Evolutionary conservation across 2,888 invertebrate genomes (phyloP).

Genomic region (Andrena trimmerana): DNA sequence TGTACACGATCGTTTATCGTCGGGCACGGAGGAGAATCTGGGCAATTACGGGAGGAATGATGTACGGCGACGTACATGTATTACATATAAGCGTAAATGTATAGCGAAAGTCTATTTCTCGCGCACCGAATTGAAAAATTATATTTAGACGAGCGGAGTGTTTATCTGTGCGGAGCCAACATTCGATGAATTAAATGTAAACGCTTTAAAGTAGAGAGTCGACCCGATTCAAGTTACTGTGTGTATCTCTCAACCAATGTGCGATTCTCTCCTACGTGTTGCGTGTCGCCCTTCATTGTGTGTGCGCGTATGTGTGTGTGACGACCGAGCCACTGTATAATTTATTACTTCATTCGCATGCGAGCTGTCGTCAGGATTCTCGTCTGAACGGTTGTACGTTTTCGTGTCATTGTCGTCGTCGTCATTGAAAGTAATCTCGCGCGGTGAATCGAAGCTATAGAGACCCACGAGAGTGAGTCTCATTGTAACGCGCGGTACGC

Average conservation of each 20-base stretch:
- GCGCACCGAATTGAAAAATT: constrained; percentile 56
- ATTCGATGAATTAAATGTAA: constrained; percentile 69
- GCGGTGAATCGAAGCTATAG: not conserved
- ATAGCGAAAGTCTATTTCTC: constrained; percentile 49
- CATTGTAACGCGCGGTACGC: not conserved
- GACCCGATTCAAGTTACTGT: constrained; percentile 63
- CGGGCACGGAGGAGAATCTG: constrained; percentile 8
- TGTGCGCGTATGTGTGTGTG: constrained; percentile 23
- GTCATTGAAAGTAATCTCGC: constrained; percentile 50
- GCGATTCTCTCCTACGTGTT: constrained; percentile 64
- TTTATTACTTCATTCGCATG: constrained; percentile 61
- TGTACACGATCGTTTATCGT: constrained; percentile 29
- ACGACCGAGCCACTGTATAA: constrained; percentile 62
- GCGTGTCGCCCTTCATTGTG: constrained; percentile 51
- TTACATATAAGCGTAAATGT: constrained; percentile 30
- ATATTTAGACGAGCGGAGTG: constrained; percentile 55
- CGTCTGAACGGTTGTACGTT: constrained; percentile 52
- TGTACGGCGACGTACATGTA: not conserved
- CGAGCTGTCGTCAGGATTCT: constrained; percentile 51
- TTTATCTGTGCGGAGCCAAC: constrained; percentile 63
- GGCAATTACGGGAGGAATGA: constrained; percentile 33
- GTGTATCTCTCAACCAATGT: constrained; percentile 64
- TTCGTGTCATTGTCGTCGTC: constrained; percentile 54
- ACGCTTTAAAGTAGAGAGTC: constrained; percentile 66
- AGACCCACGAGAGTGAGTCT: not conserved